phyloP scores from a whole-genome alignment of 2,113 vertebrate genomes.

The Gobio gobio region DNA sequence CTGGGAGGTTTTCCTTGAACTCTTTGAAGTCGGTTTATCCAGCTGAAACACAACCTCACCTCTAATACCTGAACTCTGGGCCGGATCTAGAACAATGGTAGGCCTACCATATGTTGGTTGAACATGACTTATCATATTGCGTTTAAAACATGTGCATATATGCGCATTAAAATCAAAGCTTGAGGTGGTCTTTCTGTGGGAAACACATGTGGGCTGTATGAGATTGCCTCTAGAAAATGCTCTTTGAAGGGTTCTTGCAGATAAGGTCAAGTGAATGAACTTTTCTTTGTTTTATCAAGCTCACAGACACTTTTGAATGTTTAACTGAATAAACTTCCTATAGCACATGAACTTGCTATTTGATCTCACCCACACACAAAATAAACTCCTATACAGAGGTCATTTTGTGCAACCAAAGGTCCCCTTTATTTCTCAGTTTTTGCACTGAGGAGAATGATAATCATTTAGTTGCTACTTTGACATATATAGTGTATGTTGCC shows the following conservation, averaged over 20 bases:
- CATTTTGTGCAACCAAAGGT: not conserved
- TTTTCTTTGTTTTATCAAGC: conserved; percentile 1
- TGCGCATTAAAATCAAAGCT: conserved; percentile 20
- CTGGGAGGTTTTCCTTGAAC: conserved; percentile 66
- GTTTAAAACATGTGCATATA: not conserved
- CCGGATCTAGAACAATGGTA: conserved; percentile 10
- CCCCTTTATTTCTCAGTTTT: not conserved
- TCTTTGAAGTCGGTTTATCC: conserved; percentile 75
- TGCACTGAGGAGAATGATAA: not conserved
- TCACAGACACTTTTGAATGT: not conserved
- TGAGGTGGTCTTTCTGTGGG: not conserved
- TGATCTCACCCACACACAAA: not conserved
- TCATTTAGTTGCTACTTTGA: not conserved
- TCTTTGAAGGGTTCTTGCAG: conserved; percentile 9
- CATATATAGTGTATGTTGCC: not conserved
- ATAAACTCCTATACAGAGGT: not conserved
- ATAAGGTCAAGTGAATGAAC: conserved; percentile 6
- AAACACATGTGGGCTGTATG: not conserved
- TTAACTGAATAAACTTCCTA: not conserved
- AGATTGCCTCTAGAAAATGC: conserved; percentile 45
- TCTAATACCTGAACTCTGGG: not conserved
- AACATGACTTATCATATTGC: not conserved
- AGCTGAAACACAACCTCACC: conserved; percentile 53
- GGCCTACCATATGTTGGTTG: not conserved
- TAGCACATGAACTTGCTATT: not conserved